Evolutionary conservation across 1,140 invertebrate genomes (phyloP).

Genomic region (Goniozus legneri): DNA sequence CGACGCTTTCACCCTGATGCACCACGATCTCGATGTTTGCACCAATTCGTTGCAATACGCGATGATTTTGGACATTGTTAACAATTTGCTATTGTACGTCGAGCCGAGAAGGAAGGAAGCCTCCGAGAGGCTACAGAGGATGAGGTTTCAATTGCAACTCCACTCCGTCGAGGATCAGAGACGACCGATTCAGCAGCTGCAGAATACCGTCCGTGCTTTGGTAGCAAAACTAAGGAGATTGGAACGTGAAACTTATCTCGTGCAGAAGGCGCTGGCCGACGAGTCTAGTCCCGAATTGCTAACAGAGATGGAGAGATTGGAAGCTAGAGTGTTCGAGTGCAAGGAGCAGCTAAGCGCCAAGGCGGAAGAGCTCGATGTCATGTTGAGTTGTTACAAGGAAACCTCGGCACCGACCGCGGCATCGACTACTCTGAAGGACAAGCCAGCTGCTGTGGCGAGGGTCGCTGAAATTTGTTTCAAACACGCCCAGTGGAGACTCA

Average conservation of each 20-base stretch:
- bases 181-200: constrained; percentile 85
- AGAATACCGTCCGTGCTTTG: constrained; percentile 80
- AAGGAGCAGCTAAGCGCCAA: constrained; percentile 83
- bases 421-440: constrained; percentile 54
- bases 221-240: constrained; percentile 76
- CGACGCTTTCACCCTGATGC: constrained; percentile 96
- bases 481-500: constrained; percentile 96
- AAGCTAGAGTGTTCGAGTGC: constrained; percentile 78
- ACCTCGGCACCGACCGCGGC: constrained; percentile 53
- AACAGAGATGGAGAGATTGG: constrained; percentile 67
- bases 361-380: constrained; percentile 91
- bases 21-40: constrained; percentile 96
- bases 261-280: constrained; percentile 50
- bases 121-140: constrained; percentile 81
- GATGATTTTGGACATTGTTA: constrained; percentile 95
- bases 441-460: constrained; percentile 73
- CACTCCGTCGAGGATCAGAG: constrained; percentile 87
- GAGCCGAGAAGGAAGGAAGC: constrained; percentile 93
- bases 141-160: constrained; percentile 90
- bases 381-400: constrained; percentile 84
- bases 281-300: constrained; percentile 58
- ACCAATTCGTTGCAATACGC: constrained; percentile 95
- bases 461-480: constrained; percentile 98
- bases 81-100: constrained; percentile 94
- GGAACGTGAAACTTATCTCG: constrained; percentile 88